A percentile compares a stretch with the other conserved stretches of the same genome.
These are phyloP conservation scores for Drosophila littoralis DNA, from an alignment of 1,140 invertebrate species.

Conservation along the genomic window DNA sequence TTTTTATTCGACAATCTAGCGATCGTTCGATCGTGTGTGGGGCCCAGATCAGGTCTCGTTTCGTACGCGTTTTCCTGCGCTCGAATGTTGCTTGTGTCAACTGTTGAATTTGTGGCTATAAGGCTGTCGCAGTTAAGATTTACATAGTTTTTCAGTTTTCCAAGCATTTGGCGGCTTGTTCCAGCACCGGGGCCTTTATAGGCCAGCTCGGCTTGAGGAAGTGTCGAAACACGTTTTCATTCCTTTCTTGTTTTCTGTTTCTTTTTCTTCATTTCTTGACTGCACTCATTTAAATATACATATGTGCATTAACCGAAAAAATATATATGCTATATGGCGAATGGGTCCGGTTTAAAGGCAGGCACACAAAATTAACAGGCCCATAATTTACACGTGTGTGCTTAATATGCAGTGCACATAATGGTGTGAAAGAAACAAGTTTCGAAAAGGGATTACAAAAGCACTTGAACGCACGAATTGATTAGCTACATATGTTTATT, in stretches of 20 bases:
- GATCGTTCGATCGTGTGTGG: slow-evolving; percentile 49
- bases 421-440: slow-evolving; percentile 58
- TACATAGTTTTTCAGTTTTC: slow-evolving; percentile 52
- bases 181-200: slow-evolving; percentile 16
- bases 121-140: slow-evolving; percentile 46
- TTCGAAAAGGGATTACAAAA: slow-evolving; percentile 34
- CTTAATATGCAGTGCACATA: slow-evolving; percentile 61
- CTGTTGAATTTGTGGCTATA: slow-evolving; percentile 41
- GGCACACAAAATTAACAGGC: slow-evolving; percentile 54
- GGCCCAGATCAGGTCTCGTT: slow-evolving; percentile 52
- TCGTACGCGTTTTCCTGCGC: slow-evolving; percentile 52
- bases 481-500: slow-evolving; percentile 1
- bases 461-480: background rate
- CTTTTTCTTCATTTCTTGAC: background rate
- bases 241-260: slow-evolving; percentile 12
- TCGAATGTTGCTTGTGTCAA: slow-evolving; percentile 43
- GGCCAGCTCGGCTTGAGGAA: slow-evolving; percentile 36
- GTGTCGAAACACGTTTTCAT: slow-evolving; percentile 29
- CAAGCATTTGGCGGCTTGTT: slow-evolving; percentile 8
- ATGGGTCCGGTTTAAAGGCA: slow-evolving; percentile 64
- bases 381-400: slow-evolving; percentile 8
- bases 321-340: slow-evolving; percentile 28
- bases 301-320: slow-evolving; percentile 28
- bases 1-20: slow-evolving; percentile 19
- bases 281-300: slow-evolving; percentile 43